Percentiles rank a stretch among this genome's conserved stretches.
Conservation (phyloP, 2,113 vertebrate species). For the Psophia crepitans region DNA sequence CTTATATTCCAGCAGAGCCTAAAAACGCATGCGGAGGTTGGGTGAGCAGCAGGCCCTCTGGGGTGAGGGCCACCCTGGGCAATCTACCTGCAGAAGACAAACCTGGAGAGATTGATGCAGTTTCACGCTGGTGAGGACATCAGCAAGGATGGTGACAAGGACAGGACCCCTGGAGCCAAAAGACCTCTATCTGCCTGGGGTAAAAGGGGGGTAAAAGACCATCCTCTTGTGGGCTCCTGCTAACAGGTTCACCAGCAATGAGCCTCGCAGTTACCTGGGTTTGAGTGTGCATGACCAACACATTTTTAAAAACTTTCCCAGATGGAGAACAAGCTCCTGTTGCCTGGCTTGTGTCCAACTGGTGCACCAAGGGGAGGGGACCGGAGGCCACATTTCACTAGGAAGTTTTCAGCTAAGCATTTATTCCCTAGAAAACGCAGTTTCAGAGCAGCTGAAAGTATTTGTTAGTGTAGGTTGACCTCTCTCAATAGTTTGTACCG, state of each 20-base stretch:
- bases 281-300: neutral
- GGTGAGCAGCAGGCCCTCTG: neutral
- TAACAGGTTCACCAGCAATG: neutral
- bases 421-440: neutral
- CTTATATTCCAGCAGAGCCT: neutral
- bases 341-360: neutral
- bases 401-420: neutral
- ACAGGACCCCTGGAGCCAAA: neutral
- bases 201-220: neutral
- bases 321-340: neutral
- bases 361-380: neutral
- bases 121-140: neutral
- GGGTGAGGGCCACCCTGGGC: neutral
- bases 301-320: neutral
- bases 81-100: neutral
- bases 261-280: neutral
- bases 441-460: neutral
- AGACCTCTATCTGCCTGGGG: neutral
- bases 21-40: neutral
- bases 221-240: neutral
- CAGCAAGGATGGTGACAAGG: neutral
- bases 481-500: neutral
- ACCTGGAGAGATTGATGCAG: rapidly evolving
- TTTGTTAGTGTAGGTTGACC: neutral
- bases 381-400: neutral